Conservation (phyloP, 1,140 invertebrate species). For the Anastrepha obliqua region DNA sequence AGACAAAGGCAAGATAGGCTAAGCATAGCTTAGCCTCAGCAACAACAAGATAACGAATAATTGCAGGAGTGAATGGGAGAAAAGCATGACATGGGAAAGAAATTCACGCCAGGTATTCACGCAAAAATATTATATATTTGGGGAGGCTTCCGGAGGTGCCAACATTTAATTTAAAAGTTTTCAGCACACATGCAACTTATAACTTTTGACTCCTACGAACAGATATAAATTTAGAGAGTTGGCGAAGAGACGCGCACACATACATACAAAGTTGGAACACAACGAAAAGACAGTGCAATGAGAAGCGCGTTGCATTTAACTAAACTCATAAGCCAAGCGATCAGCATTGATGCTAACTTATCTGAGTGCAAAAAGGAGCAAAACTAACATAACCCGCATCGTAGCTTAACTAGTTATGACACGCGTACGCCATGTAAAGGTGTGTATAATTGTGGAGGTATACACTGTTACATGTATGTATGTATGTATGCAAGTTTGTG, state of each 20-base stretch:
- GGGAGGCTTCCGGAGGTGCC: constrained; percentile 7
- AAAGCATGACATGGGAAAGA: not conserved
- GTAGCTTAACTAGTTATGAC: not conserved
- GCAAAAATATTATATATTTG: not conserved
- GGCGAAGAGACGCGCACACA: not conserved
- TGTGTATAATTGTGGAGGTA: not conserved
- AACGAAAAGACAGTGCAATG: not conserved
- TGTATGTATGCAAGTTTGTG: not conserved
- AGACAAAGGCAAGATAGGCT: not conserved
- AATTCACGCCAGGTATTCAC: not conserved
- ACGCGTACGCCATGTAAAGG: constrained; percentile 18
- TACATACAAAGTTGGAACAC: not conserved
- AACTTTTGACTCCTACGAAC: constrained; percentile 36
- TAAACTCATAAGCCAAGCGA: constrained; percentile 20
- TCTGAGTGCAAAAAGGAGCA: not conserved
- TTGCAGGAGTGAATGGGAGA: not conserved
- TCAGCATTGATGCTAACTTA: constrained; percentile 37
- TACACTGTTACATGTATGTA: not conserved
- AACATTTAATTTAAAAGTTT: constrained; percentile 53
- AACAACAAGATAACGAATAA: not conserved
- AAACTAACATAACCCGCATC: not conserved
- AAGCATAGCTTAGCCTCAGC: not conserved
- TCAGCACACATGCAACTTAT: constrained; percentile 33
- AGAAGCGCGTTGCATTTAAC: constrained; percentile 13
- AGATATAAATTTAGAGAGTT: constrained; percentile 48